Conservation (phyloP, 2,113 vertebrate species). For the Melospiza melodia region DNA sequence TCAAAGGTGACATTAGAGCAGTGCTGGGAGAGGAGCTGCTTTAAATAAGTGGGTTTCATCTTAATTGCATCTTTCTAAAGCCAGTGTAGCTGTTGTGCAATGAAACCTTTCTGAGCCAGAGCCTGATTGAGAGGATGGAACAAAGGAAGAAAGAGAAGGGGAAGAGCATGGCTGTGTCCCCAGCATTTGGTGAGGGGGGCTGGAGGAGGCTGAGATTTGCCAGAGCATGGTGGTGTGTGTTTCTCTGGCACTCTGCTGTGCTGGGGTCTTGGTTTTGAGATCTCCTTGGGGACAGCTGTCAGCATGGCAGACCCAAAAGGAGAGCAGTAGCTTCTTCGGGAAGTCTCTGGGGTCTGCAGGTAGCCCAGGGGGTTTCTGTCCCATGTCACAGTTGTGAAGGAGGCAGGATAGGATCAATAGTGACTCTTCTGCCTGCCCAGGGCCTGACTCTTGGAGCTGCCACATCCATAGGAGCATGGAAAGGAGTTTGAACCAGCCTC, state of each 20-base stretch:
- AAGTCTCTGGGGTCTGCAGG: background rate
- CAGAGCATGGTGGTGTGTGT: accelerated
- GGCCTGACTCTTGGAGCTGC: background rate
- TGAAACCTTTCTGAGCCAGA: background rate
- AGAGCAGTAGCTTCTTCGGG: background rate
- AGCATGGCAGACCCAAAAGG: background rate
- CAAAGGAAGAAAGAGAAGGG: background rate
- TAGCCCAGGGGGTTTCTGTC: background rate
- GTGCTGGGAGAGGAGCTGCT: background rate
- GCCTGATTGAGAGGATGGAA: background rate
- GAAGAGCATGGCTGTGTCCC: background rate
- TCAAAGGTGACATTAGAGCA: constrained; percentile 33
- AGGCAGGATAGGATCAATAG: background rate
- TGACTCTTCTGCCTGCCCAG: background rate
- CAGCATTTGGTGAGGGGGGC: background rate
- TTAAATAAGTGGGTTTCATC: constrained; percentile 51
- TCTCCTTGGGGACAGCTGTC: background rate
- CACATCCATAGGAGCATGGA: background rate
- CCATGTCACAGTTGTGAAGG: background rate
- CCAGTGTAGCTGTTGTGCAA: background rate
- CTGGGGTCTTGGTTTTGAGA: background rate
- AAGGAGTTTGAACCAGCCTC: background rate
- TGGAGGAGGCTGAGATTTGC: background rate
- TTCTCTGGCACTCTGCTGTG: background rate
- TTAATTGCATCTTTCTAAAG: constrained; percentile 47